Percentiles rank a stretch among this genome's conserved stretches.
Conservation (phyloP, 2,888 invertebrate species). For the Athetis lepigone region DNA sequence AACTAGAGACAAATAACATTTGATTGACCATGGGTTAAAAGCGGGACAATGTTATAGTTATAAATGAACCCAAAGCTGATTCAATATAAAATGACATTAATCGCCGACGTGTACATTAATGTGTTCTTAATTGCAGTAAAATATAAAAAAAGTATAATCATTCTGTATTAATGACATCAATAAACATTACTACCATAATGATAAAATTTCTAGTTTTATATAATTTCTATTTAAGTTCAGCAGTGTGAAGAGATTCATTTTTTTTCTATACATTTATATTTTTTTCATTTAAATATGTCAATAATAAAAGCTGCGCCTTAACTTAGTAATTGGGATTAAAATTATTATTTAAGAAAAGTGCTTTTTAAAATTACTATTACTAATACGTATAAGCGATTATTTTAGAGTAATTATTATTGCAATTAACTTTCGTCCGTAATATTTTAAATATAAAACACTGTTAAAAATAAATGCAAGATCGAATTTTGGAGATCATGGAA, state of each 20-base stretch:
- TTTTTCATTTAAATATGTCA: slow-evolving; percentile 74
- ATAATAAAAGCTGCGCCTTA: slow-evolving; percentile 81
- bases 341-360: slow-evolving; percentile 79
- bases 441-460: slow-evolving; percentile 71
- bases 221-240: slow-evolving; percentile 75
- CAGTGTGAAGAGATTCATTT: slow-evolving; percentile 79
- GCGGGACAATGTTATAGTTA: slow-evolving; percentile 29
- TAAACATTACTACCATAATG: slow-evolving; percentile 74
- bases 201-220: slow-evolving; percentile 76
- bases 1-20: slow-evolving; percentile 46
- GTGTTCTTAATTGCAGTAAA: slow-evolving; percentile 53
- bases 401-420: slow-evolving; percentile 82
- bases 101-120: slow-evolving; percentile 45
- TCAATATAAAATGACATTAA: slow-evolving; percentile 37
- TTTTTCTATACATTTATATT: slow-evolving; percentile 74
- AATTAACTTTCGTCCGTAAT: slow-evolving; percentile 72
- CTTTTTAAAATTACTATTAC: slow-evolving; percentile 79
- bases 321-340: slow-evolving; percentile 81
- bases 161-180: slow-evolving; percentile 62
- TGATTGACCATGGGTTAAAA: slow-evolving; percentile 48
- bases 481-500: slow-evolving; percentile 86
- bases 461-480: slow-evolving; percentile 84
- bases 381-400: slow-evolving; percentile 83
- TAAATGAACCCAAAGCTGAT: slow-evolving; percentile 34
- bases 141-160: slow-evolving; percentile 53